Conservation (phyloP, 2,797 vertebrate species). For the Geotrypetes seraphini region DNA sequence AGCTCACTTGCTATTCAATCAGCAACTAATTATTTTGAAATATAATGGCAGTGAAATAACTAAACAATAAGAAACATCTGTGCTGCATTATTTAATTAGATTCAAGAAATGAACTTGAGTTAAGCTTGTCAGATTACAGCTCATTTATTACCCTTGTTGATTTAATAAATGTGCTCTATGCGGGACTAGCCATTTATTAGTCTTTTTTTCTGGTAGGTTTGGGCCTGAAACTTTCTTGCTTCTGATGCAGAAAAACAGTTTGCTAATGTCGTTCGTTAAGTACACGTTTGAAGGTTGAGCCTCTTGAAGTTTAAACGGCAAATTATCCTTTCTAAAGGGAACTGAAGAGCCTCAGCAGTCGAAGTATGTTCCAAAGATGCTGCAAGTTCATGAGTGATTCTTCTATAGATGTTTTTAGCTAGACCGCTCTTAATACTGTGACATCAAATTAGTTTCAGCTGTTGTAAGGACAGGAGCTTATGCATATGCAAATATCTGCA, state of each 20-base stretch:
- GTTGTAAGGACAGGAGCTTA: no score
- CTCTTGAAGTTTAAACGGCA: no score
- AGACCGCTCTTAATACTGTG: no score
- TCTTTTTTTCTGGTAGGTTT: constrained; percentile 9
- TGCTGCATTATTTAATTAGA: constrained; percentile 9
- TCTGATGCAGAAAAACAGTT: no score
- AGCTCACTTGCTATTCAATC: constrained; percentile 9
- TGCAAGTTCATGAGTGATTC: no score
- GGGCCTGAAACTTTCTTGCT: neutral
- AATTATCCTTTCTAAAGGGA: no score
- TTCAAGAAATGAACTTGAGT: constrained; percentile 5
- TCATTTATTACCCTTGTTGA: constrained; percentile 13
- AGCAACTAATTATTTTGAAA: constrained; percentile 3
- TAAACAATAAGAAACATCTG: constrained; percentile 4
- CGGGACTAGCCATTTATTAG: constrained; percentile 20
- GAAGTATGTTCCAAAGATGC: no score
- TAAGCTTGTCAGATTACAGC: neutral
- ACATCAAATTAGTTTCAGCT: no score
- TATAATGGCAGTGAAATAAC: neutral
- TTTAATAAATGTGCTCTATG: constrained; percentile 5
- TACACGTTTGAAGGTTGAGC: no score
- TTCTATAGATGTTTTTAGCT: no score
- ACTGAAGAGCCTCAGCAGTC: no score
- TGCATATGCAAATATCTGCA: no score
- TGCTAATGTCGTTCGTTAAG: neutral